Base-by-base conservation (phyloP, 2,888 invertebrate species). In the Fragum fragum region DNA sequence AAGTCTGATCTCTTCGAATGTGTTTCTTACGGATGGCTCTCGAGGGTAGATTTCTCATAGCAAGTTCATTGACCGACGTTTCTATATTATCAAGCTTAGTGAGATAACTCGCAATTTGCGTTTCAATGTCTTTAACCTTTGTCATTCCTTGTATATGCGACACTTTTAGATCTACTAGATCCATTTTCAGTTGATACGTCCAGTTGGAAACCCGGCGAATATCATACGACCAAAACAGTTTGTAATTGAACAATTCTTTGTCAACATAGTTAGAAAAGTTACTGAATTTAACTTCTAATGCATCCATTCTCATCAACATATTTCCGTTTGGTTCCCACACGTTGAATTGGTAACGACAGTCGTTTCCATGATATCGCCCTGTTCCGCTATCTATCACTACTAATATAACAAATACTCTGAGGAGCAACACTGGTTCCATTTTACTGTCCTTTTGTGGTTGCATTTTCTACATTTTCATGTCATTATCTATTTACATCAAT, bases 281-380 rank as follows among this genome's bases (percentile, higher is more conserved):
- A 16, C 84, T 79, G 71, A 87, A 87, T 26, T 87, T 81, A 1
- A 86, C 66, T 47, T 92, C 91, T 68, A 93, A 71, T 23, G 86
- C 79, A 28, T 87, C 84, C 73, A 93, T 78, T 59, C 88, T 85
- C 29, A 83, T 75, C 18, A 91, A 57, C 16, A 92, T 89, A 71
- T 94, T 90, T 47, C 90, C 85, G 36, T 91, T 91, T 7, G 94
- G 93, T n/a, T 91, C 88, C 94, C 94, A 93, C 9, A 93, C 92
- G 59, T 92, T 87, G 73, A 93, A 92, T 11, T 87, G 89, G 70
- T 90, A 90, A 26, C 63, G 70, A 29, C 86, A 86, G 14, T 74
- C 75, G 26, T 59, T 36, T 1, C 26, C 18, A 11, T 53, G 36
- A 26, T 53, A 55, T 16, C 73, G 57, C 14, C 23, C 11, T 1